A percentile compares a stretch with the other conserved stretches of the same genome.
These are phyloP conservation scores for Champsocephalus esox DNA, from an alignment of 2,797 vertebrate species.

Conservation along the genomic window DNA sequence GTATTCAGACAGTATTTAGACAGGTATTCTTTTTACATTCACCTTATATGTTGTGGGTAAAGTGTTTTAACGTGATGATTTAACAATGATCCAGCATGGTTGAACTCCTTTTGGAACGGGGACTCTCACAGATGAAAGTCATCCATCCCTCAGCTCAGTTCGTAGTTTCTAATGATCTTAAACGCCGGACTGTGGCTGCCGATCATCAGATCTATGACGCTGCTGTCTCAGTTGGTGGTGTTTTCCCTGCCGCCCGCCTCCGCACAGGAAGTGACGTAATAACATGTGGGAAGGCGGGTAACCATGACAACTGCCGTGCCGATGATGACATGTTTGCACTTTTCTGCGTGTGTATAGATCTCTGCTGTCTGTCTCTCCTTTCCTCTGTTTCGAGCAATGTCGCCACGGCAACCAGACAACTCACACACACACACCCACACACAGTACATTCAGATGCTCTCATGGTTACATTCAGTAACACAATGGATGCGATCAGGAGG, in stretches of 20 bases:
- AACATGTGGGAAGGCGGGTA: slow-evolving; percentile 66
- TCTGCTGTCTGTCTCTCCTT: slow-evolving; percentile 27
- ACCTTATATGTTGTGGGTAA: no score
- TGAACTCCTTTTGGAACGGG: background rate
- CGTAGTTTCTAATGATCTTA: background rate
- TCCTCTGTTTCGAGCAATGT: slow-evolving; percentile 24
- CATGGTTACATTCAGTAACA: slow-evolving; percentile 11
- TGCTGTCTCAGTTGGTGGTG: slow-evolving; percentile 31
- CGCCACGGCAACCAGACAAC: slow-evolving; percentile 37
- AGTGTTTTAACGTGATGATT: no score
- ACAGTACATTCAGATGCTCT: background rate
- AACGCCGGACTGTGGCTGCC: background rate
- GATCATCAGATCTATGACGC: background rate
- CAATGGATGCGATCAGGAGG: slow-evolving; percentile 3
- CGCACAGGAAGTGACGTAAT: slow-evolving; percentile 67
- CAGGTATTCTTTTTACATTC: no score
- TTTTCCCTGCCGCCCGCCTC: slow-evolving; percentile 64
- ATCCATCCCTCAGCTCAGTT: background rate
- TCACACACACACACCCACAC: background rate
- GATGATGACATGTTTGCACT: slow-evolving; percentile 68
- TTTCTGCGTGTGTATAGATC: slow-evolving; percentile 36
- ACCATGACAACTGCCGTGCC: slow-evolving; percentile 56
- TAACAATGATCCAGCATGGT: background rate
- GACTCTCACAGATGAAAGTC: background rate
- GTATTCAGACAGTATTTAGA: background rate